Evolutionary conservation across 1,140 invertebrate genomes (phyloP).

Genomic region (Nephila pilipes): DNA sequence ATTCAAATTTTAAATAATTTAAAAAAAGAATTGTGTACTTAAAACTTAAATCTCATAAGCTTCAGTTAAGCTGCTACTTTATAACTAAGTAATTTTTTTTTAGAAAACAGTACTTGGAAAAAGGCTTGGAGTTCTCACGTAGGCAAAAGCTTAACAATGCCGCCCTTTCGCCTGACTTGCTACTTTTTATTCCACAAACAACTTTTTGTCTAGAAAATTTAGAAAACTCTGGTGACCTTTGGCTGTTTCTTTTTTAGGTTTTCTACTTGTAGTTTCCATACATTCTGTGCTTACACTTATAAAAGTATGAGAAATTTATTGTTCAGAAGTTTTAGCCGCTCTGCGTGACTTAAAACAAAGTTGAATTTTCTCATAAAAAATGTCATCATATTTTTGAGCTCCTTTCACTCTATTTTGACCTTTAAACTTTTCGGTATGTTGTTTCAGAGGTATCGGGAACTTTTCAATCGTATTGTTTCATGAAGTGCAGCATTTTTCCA

Average conservation of each 20-base stretch:
- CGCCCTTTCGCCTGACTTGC: not conserved
- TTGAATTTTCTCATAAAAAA: not conserved
- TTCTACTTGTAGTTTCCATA: not conserved
- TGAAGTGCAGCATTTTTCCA: not conserved
- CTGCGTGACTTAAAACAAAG: slow-evolving; percentile 4
- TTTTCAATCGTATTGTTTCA: not conserved
- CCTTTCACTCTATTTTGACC: not conserved
- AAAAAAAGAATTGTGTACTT: too few species aligned
- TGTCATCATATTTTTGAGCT: not conserved
- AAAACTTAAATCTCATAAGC: too few species aligned
- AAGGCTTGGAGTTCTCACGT: too few species aligned
- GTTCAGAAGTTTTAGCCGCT: not conserved
- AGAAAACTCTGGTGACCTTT: not conserved
- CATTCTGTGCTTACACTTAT: not conserved
- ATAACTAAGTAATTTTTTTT: too few species aligned
- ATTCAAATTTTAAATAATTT: too few species aligned
- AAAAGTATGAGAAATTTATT: not conserved
- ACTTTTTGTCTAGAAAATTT: slow-evolving; percentile 9
- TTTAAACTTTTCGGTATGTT: not conserved
- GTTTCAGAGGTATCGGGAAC: not conserved
- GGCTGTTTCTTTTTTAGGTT: not conserved
- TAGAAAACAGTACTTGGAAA: too few species aligned
- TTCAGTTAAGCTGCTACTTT: too few species aligned
- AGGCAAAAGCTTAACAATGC: not conserved
- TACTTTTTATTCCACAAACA: not conserved